Evolutionary conservation across 2,797 vertebrate genomes (phyloP).

Genomic region (Acrossocheilus fasciatus): DNA sequence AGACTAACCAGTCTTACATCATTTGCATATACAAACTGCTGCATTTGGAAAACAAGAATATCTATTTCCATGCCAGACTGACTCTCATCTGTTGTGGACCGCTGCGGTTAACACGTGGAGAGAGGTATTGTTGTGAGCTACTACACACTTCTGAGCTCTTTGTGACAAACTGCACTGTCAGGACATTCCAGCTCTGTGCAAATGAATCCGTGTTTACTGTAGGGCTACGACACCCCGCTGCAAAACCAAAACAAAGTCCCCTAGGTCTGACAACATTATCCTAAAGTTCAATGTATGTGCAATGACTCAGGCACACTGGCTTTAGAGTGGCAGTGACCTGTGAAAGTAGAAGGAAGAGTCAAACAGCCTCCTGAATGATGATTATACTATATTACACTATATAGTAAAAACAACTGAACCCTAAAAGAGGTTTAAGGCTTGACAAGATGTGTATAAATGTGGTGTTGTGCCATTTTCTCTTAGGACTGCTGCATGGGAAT

Average conservation of each 20-base stretch:
- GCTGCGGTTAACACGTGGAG: neutral
- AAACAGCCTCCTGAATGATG: no score
- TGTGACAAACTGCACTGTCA: conserved; percentile 72
- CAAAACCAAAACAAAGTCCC: conserved; percentile 32
- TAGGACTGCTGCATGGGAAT: neutral
- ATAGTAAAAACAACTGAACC: neutral
- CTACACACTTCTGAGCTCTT: conserved; percentile 63
- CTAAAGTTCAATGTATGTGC: neutral
- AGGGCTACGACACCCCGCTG: neutral
- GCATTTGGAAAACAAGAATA: neutral
- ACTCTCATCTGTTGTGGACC: neutral
- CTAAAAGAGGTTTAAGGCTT: neutral
- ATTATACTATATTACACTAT: neutral
- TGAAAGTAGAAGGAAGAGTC: neutral
- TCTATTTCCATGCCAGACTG: neutral
- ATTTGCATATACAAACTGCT: conserved; percentile 3
- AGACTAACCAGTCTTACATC: neutral
- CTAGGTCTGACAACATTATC: conserved; percentile 21
- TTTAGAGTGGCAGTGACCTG: neutral
- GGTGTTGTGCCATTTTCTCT: neutral
- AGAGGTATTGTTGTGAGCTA: conserved; percentile 50
- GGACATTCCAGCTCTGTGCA: conserved; percentile 68
- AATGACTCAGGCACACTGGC: neutral
- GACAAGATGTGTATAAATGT: neutral
- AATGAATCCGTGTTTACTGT: conserved; percentile 49